Evolutionary conservation across 1,140 invertebrate genomes (phyloP), one percentile per base, ranked within the genome.

Genomic region (Polypedilum pembai): DNA sequence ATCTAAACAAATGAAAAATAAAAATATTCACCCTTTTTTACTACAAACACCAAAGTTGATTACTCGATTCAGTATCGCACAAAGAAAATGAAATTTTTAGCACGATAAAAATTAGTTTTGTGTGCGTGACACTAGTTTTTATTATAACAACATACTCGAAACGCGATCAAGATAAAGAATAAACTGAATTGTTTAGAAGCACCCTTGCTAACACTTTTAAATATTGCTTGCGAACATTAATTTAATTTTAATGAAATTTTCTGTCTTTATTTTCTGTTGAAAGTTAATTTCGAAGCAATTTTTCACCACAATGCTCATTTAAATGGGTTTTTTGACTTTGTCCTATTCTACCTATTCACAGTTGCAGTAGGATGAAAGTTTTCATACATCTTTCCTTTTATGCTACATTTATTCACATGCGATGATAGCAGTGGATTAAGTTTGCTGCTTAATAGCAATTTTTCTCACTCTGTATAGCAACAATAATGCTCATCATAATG

Each of bases 121-220:
- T 12, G 45, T 56, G 45, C 45, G 45, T 56, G 45, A 56, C n/a
- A 56, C 12, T n/a, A 56, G 12, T 56, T 56, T 45, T 15, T n/a
- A 56, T 56, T n/a, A 56, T n/a, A 56, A 56, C 45, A 56, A n/a
- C 45, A 56, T n/a, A 56, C 45, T 56, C 45, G 45, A 56, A 56
- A n/a, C 45, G n/a, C 45, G 12, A 56, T 56, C 45, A 56, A 12
- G 45, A 56, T 56, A n/a, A 56, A 15, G 12, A 56, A 15, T n/a
- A n/a, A 56, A 56, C n/a, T 56, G 12, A 56, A 56, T 56, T 56
- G n/a, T 56, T 56, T 33, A 33, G 24, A 56, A n/a, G 45, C 12
- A n/a, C 45, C 45, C n/a, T n/a, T 12, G 12, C 45, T 56, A 33
- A 56, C 45, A 1, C 3, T 15, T 15, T n/a, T 56, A 12, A 56